Evolutionary conservation across 2,113 vertebrate species (phyloP), one percentile per base, ranked within the genome.

Genomic region (Microcebus griseorufus): DNA sequence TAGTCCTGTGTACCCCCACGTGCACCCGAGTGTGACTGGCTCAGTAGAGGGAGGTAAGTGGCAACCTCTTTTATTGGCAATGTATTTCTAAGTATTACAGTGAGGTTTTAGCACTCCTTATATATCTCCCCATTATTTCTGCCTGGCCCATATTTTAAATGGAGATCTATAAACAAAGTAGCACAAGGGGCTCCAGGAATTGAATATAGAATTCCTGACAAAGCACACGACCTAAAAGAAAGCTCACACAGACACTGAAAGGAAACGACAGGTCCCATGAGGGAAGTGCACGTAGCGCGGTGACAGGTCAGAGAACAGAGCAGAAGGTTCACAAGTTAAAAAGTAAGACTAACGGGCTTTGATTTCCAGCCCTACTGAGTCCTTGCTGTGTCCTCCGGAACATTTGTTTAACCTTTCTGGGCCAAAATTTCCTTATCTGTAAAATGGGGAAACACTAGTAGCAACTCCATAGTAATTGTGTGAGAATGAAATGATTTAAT

Each of bases 391-490:
- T 29, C 5, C 34, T 60, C 17, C 25, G 53, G 23, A n/a, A 42
- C 2, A 51, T 37, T 72, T 76, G 75, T 16, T 80, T 84, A 53
- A 60, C 6, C 3, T 62, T 17, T 23, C 29, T 39, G 16, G 45
- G 58, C 23, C 39, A 85, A 48, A 67, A n/a, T 67, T 16, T n/a
- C 13, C 65, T 92, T 51, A 45, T 23, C 9, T 67, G 14, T n/a
- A 42, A 85, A 80, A 73, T 8, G 23, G 20, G 2, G 51, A 42
- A 73, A 42, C 32, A 25, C 9, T 22, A 37, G 16, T 20, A 39
- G 14, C 0, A 6, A 64, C 7, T n/a, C 17, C 42, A 25, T 4
- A 60, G 13, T 6, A 55, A 27, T 5, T 53, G 9, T 64, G 10
- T 81, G 5, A 32, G 5, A 53, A 65, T 6, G 18, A 48, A 70